Evolutionary conservation across 2,888 invertebrate genomes (phyloP).

Genomic region (Melieria crassipennis): DNA sequence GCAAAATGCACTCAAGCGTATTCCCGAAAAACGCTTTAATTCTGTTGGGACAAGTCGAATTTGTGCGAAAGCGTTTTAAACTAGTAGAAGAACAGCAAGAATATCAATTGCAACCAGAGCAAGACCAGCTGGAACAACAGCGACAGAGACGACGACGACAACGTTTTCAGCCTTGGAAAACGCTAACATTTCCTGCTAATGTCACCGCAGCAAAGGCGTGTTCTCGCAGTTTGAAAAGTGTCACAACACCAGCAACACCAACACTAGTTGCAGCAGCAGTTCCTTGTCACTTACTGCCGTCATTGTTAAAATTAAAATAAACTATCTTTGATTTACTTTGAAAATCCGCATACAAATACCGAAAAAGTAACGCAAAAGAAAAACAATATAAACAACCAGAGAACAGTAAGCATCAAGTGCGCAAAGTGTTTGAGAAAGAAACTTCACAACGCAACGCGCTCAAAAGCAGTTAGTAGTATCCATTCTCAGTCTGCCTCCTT

Average conservation of each 20-base stretch:
- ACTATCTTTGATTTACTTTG: conserved; percentile 24
- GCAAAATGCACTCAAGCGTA: conserved; percentile 61
- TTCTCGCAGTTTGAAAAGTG: conserved; percentile 13
- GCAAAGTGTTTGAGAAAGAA: neutral
- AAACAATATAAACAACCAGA: conserved; percentile 16
- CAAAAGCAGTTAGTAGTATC: neutral
- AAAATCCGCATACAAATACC: conserved; percentile 10
- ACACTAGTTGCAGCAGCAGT: conserved; percentile 30
- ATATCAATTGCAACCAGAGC: conserved; percentile 26
- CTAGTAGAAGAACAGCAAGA: conserved; percentile 35
- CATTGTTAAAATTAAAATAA: conserved; percentile 35
- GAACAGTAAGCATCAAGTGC: neutral
- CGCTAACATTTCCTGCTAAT: conserved; percentile 34
- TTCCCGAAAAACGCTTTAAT: conserved; percentile 43
- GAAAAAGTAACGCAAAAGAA: conserved; percentile 17
- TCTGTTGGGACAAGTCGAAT: conserved; percentile 42
- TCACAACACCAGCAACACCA: conserved; percentile 27
- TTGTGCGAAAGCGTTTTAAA: conserved; percentile 43
- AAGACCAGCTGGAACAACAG: conserved; percentile 41
- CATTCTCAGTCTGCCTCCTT: neutral
- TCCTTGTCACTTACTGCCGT: conserved; percentile 26
- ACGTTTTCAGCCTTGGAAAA: conserved; percentile 42
- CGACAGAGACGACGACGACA: conserved; percentile 39
- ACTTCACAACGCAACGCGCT: no score
- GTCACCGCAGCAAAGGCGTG: conserved; percentile 20